A percentile compares a stretch with the other conserved stretches of the same genome.
Evolutionary conservation across 2,113 vertebrate species (phyloP).

Genomic region (Miniopterus natalensis): DNA sequence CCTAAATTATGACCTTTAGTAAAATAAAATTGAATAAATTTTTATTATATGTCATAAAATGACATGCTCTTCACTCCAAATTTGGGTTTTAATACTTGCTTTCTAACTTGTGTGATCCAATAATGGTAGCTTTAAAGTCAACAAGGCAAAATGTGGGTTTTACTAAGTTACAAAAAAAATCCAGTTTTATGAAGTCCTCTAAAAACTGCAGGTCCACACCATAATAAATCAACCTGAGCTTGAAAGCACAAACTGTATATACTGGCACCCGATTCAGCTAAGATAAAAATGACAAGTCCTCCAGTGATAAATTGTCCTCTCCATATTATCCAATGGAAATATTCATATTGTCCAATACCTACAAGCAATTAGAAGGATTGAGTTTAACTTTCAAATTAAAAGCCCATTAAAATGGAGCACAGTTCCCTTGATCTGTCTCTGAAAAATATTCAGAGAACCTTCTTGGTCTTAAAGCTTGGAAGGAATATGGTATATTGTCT

Average conservation of each 20-base stretch:
- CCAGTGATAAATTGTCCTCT: slow-evolving; percentile 71
- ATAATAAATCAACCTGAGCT: slow-evolving; percentile 66
- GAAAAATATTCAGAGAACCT: slow-evolving; percentile 58
- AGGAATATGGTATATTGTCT: slow-evolving; percentile 24
- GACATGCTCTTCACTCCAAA: neutral
- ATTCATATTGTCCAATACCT: slow-evolving; percentile 56
- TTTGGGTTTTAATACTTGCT: slow-evolving; percentile 46
- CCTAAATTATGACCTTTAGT: neutral
- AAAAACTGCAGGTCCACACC: slow-evolving; percentile 63
- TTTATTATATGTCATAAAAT: slow-evolving; percentile 32
- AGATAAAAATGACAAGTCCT: slow-evolving; percentile 67
- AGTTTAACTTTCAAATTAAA: slow-evolving; percentile 79
- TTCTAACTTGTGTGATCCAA: slow-evolving; percentile 40
- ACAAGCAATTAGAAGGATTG: slow-evolving; percentile 64
- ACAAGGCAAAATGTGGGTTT: neutral
- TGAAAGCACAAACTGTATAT: slow-evolving; percentile 63
- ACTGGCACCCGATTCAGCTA: slow-evolving; percentile 18
- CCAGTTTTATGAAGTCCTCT: slow-evolving; percentile 52
- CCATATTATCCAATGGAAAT: slow-evolving; percentile 71
- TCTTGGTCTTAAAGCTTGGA: slow-evolving; percentile 58
- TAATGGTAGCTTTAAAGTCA: slow-evolving; percentile 50
- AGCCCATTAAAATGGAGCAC: slow-evolving; percentile 57
- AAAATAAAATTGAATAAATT: slow-evolving; percentile 43
- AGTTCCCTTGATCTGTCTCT: slow-evolving; percentile 13
- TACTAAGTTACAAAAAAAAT: slow-evolving; percentile 56